Conservation (phyloP, 1,140 invertebrate species). For the Pissodes strobi region DNA sequence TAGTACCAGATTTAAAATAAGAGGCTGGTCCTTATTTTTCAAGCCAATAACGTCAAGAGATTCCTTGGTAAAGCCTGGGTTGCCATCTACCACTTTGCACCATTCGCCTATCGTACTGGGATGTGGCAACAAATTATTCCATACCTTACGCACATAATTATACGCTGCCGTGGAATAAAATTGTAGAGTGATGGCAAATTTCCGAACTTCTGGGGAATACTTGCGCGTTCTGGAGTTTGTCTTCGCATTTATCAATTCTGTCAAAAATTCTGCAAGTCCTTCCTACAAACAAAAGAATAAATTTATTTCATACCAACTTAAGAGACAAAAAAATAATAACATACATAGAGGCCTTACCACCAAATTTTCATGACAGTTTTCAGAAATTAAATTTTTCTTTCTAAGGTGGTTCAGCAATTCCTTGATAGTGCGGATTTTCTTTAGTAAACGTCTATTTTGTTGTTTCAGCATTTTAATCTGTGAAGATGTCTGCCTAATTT, state of each 20-base stretch:
- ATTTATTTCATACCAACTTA: not conserved
- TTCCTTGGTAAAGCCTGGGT: too few relatives aligned
- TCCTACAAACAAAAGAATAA: not conserved
- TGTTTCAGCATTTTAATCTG: too few relatives aligned
- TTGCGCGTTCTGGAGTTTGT: not conserved
- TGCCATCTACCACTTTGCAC: too few relatives aligned
- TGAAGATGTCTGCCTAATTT: too few relatives aligned
- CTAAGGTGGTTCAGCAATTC: not conserved
- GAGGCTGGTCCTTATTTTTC: too few relatives aligned
- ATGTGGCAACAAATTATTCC: constrained; percentile 3
- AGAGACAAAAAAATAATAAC: not conserved
- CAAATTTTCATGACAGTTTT: too few relatives aligned
- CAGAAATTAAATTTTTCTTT: too few relatives aligned
- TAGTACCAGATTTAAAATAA: too few relatives aligned
- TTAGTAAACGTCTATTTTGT: constrained; percentile 14
- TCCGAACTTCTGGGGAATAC: not conserved
- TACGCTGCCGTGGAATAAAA: not conserved
- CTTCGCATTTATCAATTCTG: not conserved
- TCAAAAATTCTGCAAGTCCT: not conserved
- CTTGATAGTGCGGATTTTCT: not conserved
- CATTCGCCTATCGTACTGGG: too few relatives aligned
- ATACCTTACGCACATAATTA: not conserved
- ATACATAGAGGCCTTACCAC: not conserved
- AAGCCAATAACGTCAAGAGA: too few relatives aligned
- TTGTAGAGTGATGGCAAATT: not conserved